A percentile compares a stretch with the other conserved stretches of the same genome.
phyloP scores from a whole-genome alignment of 2,797 vertebrate genomes.

The Rhodeus uyekii region DNA sequence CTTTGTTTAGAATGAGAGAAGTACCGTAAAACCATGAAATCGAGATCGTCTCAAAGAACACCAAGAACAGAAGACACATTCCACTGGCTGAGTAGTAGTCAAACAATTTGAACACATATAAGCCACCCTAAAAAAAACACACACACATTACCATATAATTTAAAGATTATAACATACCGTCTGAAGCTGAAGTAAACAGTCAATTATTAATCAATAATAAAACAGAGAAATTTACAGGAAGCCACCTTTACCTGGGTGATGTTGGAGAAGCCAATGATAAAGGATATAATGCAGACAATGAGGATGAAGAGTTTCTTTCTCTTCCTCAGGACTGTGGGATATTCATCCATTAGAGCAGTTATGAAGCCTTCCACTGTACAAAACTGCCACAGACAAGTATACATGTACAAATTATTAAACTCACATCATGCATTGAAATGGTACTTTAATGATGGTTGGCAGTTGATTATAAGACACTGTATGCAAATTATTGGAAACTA shows the following conservation, averaged over 20 bases:
- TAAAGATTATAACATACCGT: background rate
- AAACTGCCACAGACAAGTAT: slow-evolving; percentile 72
- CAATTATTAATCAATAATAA: slow-evolving; percentile 45
- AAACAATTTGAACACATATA: slow-evolving; percentile 93
- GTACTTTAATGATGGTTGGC: background rate
- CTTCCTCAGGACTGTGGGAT: slow-evolving; percentile 81
- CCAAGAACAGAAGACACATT: slow-evolving; percentile 90
- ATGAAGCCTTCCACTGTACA: slow-evolving; percentile 93
- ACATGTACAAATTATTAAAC: background rate
- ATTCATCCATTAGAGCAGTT: slow-evolving; percentile 90
- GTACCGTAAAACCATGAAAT: slow-evolving; percentile 93
- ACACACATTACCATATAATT: slow-evolving; percentile 23
- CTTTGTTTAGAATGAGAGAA: background rate
- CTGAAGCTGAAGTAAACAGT: slow-evolving; percentile 66
- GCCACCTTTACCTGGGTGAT: slow-evolving; percentile 86
- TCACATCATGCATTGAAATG: background rate
- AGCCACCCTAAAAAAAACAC: slow-evolving; percentile 78
- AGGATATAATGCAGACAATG: slow-evolving; percentile 85
- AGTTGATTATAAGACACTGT: background rate
- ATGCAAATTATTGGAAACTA: background rate
- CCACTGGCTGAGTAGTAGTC: slow-evolving; percentile 95
- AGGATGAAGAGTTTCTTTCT: slow-evolving; percentile 91
- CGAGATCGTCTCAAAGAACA: slow-evolving; percentile 91
- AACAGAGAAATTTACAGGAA: background rate
- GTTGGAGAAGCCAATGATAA: slow-evolving; percentile 89